Conservation (phyloP, 2,797 vertebrate genomes). For the Microchirus variegatus region DNA sequence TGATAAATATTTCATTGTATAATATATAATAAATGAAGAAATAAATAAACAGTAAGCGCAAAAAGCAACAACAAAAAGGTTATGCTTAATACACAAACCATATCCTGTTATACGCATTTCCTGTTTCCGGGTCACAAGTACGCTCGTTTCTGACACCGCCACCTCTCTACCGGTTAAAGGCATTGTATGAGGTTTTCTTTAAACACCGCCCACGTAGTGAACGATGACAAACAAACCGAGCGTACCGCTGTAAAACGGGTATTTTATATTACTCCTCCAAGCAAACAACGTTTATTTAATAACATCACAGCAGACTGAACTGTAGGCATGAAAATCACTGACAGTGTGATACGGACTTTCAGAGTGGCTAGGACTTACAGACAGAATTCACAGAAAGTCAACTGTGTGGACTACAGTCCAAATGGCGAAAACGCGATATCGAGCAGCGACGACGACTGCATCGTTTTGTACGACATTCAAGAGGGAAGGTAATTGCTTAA, state of each 20-base stretch:
- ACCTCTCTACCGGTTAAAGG: rapidly evolving
- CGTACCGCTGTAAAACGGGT: no score
- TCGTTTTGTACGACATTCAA: constrained; percentile 91
- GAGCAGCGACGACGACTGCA: constrained; percentile 93
- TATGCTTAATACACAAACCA: background rate
- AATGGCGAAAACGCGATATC: constrained; percentile 91
- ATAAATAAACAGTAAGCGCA: no score
- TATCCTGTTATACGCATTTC: constrained; percentile 26
- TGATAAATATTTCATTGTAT: no score
- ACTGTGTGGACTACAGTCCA: constrained; percentile 91
- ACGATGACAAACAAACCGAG: rapidly evolving
- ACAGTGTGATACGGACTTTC: constrained; percentile 89
- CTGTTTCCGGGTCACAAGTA: rapidly evolving
- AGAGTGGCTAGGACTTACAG: constrained; percentile 91
- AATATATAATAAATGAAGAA: no score
- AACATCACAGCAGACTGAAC: background rate
- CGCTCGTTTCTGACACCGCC: rapidly evolving
- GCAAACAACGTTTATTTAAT: background rate
- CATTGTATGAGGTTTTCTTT: rapidly evolving
- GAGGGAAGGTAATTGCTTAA: constrained; percentile 88
- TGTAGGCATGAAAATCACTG: constrained; percentile 88
- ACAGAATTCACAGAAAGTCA: constrained; percentile 89
- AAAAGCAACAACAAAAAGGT: background rate
- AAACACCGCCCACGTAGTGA: constrained; percentile 23
- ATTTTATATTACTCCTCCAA: background rate